Evolutionary conservation across 2,113 vertebrate genomes (phyloP), one percentile per base, ranked within the genome.

Genomic region (Plecotus auritus): DNA sequence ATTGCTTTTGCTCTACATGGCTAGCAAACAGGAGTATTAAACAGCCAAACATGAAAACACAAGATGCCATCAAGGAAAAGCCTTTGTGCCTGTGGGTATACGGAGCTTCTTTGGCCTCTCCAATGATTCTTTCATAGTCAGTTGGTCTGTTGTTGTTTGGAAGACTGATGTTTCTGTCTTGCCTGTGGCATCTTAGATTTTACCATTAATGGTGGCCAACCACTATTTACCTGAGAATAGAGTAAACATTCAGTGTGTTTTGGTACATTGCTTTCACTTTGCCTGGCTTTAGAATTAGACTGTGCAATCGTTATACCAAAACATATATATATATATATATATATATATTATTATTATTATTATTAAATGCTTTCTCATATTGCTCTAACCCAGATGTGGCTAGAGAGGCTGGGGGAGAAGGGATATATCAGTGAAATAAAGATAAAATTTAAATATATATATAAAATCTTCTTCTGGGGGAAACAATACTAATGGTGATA

Each of bases 271-370:
- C 22, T 13, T 84, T 77, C 51, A 10, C 23, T 54, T 88, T 90
- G 26, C 14, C 74, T 83, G 64, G 45, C 51, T 90, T 84, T 76
- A 81, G 69, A 93, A 88, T 94, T 84, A 77, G 51, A 86, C 90
- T 85, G 86, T 95, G 12, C 17, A 56, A 45, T 54, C 32, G 17
- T 80, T 88, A 82, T 16, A 35, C 13, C 9, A 56, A 90, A 11
- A 70, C 13, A 74, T 37, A 51, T 42, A 35, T 10, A 64, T 56
- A 47, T 12, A 47, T 12, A 47, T 12, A 47, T 9, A 47, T 12
- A 47, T 12, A 47, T 12, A 47, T 12, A 49, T 49, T 49, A 49
- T 14, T 10, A 49, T 49, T 49, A 49, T 49, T 49, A 51, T 51
- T 51, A 90, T 49, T 9, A 32, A 95, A 40, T 77, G 6, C 45